These are phyloP conservation scores for Diplodus puntazzo DNA, from an alignment of 2,797 vertebrate species.

Conservation along the genomic window DNA sequence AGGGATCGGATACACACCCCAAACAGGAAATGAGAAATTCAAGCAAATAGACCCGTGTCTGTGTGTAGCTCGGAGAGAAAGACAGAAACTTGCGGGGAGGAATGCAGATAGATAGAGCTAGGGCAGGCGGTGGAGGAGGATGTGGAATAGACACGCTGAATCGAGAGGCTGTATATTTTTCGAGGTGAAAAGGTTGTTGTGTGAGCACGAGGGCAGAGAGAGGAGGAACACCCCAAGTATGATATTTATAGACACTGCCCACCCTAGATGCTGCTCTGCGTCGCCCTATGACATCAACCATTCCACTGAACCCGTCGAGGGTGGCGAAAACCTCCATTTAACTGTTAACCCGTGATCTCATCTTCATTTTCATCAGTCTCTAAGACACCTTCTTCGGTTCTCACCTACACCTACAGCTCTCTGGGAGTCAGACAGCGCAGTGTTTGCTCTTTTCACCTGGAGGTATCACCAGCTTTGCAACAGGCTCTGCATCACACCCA, in stretches of 20 bases:
- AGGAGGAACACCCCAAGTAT: constrained; percentile 22
- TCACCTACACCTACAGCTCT: constrained; percentile 1
- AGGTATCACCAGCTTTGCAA: constrained; percentile 38
- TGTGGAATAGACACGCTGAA: constrained; percentile 64
- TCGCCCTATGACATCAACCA: constrained; percentile 47
- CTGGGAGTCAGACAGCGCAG: constrained; percentile 22
- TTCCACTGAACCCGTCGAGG: constrained; percentile 19
- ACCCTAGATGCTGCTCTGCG: constrained; percentile 46
- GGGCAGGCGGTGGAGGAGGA: constrained; percentile 42
- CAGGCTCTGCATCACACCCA: constrained; percentile 48
- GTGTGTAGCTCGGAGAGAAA: constrained; percentile 48
- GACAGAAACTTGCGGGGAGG: constrained; percentile 45
- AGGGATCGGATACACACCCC: constrained; percentile 83
- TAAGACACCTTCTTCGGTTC: not conserved
- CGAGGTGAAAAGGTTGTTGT: constrained; percentile 49
- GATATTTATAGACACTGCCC: constrained; percentile 65
- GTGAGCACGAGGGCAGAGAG: constrained; percentile 18
- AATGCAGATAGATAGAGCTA: constrained; percentile 47
- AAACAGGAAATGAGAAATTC: constrained; percentile 88
- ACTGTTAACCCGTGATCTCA: not conserved
- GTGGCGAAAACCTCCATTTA: constrained; percentile 15
- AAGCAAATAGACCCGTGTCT: constrained; percentile 72
- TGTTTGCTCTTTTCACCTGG: constrained; percentile 40
- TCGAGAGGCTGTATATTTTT: constrained; percentile 42
- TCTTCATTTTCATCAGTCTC: constrained; percentile 22